phyloP scores from a whole-genome alignment of 1,140 invertebrate species.

The Trypoxylus dichotomus region DNA sequence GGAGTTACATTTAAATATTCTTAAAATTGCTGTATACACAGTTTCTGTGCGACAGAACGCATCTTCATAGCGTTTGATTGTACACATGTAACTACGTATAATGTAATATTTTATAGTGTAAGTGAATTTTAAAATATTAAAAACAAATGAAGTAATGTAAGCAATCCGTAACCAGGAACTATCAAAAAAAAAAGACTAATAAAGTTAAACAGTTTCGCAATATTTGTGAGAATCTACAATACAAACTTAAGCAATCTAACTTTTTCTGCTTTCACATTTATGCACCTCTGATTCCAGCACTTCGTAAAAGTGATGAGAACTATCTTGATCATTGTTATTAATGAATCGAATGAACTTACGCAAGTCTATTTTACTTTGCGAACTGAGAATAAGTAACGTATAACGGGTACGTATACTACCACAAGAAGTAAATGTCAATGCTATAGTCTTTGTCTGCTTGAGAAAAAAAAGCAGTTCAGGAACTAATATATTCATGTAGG shows the following conservation, averaged over 20 bases:
- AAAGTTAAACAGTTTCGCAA: neutral
- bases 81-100: too few species aligned
- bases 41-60: too few species aligned
- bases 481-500: neutral
- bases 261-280: neutral
- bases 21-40: too few species aligned
- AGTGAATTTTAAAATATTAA: too few species aligned
- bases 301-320: neutral
- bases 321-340: slow-evolving; percentile 1
- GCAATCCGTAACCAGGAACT: neutral
- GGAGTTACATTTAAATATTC: too few species aligned
- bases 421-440: slow-evolving; percentile 8
- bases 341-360: slow-evolving; percentile 3
- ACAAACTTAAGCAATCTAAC: neutral
- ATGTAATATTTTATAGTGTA: too few species aligned
- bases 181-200: neutral
- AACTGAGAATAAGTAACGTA: neutral
- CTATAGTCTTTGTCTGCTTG: neutral
- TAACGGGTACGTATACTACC: neutral
- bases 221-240: neutral
- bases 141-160: too few species aligned
- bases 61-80: too few species aligned
- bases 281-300: neutral
- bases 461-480: neutral
- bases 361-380: neutral